Evolutionary conservation across 2,797 vertebrate species (phyloP).

Genomic region (Tamandua tetradactyla): DNA sequence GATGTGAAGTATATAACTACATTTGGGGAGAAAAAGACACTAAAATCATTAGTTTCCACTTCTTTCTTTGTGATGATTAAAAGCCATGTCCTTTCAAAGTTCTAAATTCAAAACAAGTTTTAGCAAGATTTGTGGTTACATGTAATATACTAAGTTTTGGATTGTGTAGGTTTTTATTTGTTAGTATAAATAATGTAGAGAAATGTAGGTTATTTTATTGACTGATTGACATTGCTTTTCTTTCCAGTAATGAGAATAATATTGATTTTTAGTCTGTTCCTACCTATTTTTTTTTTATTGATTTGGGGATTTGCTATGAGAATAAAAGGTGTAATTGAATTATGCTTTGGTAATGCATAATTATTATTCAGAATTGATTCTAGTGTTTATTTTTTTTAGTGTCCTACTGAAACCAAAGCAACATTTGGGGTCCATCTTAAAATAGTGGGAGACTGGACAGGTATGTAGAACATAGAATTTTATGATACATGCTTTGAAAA

Average conservation of each 20-base stretch:
- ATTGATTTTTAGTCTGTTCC: neutral
- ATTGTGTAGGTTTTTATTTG: neutral
- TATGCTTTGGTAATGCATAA: slow-evolving; percentile 32
- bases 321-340: slow-evolving; percentile 70
- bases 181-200: slow-evolving; percentile 28
- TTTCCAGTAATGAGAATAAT: neutral
- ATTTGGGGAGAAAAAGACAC: neutral
- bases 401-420: slow-evolving; percentile 93
- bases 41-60: neutral
- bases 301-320: neutral
- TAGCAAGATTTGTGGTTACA: slow-evolving; percentile 6
- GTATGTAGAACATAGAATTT: slow-evolving; percentile 86
- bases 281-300: slow-evolving; percentile 18
- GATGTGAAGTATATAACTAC: neutral
- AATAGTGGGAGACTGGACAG: slow-evolving; percentile 98
- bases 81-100: neutral
- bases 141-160: neutral
- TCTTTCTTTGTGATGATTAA: slow-evolving; percentile 22
- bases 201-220: neutral
- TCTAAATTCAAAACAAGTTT: slow-evolving; percentile 4
- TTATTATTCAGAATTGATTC: slow-evolving; percentile 73
- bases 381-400: slow-evolving; percentile 89
- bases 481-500: slow-evolving; percentile 37
- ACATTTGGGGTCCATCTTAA: slow-evolving; percentile 97
- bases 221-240: neutral